Base-by-base conservation (phyloP, 2,797 vertebrate genomes). In the Benthosema pterotum region DNA sequence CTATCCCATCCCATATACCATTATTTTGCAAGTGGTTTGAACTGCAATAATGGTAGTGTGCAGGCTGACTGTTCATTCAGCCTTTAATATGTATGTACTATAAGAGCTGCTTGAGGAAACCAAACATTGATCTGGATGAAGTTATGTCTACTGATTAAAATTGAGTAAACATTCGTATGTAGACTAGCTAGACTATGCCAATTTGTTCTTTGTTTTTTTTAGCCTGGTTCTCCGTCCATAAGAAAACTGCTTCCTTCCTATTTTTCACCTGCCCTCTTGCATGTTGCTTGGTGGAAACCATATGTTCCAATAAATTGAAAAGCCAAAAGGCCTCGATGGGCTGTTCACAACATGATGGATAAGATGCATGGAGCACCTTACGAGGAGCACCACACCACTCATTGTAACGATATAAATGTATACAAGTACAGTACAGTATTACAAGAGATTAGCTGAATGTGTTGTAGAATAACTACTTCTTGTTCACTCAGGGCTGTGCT, bases 401-500 rank as follows among this genome's bases (percentile, higher is more conserved):
- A 67, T 43, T 18, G 22, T 62, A 72, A 62, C 62, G 73, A 66
- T 71, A 63, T 52, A 63, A 14, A 60, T 55, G 55, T 42, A 49
- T 19, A 52, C 65, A 60, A 57, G 60, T 43, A n/a, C n/a, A n/a
- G 4, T 42, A 60, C 60, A 74, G 71, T 77, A 59, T 77, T 78
- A 65, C n/a, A 50, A 11, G 22, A 56, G 65, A 46, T 46, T 50
- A 45, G 52, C 43, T 69, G 42, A 72, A 67, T 62, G 52, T 22
- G 57, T 57, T 68, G 58, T 55, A 64, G 56, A 42, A 46, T 71
- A 11, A 46, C 42, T 53, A 19, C 66, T 60, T 43, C 46, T 60
- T 49, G 54, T 64, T 86, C 65, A 75, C 86, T 89, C 88, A 87
- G 88, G 89, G 77, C 79, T 74, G 49, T 16, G 22, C 69, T 71